Evolutionary conservation across 2,113 vertebrate genomes (phyloP), one percentile per base, ranked within the genome.

Genomic region (Pseudolaguvia tuberculata): DNA sequence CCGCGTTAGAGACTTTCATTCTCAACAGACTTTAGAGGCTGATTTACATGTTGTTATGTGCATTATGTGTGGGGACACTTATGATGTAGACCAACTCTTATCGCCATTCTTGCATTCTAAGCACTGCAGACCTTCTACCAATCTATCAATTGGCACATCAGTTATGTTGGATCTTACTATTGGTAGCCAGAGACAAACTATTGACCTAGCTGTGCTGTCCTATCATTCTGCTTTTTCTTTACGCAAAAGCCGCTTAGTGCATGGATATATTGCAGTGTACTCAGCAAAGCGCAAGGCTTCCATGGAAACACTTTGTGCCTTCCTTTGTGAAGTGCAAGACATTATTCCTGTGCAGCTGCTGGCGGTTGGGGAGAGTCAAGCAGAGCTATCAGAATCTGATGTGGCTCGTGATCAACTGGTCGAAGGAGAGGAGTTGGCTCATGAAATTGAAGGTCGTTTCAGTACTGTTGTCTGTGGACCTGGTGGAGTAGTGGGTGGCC

Each of bases 281-380:
- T 94, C 96, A 0, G 94, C 94, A n/a, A 88, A 88, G 12, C 93
- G 97, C 31, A 89, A 88, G 35, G 95, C 97, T 0, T 99, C 97
- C 18, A 76, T 99, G 90, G 95, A 96, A 80, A 95, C 93, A 62
- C 85, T 99, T 1, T 89, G 96, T 31, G 95, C 97, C 82, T 98
- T 99, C 82, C 89, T 99, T 45, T 95, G 94, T 81, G 96, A 99
- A 84, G 93, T 99, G 73, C 96, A 94, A 87, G 97, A 99, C 70
- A 94, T 98, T 63, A 92, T 98, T 75, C 96, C 97, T 27, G 82
- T 99, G 14, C 97, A 98, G 85, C 81, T 99, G 4, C 88, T 98
- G 29, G 95, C 95, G 0, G 85, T 99, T 57, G 92, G 91, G 0
- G 93, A 96, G 0, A 92, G 88, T 78, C 86, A 93, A 18, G 1